Evolutionary conservation across 2,888 invertebrate genomes (phyloP), one percentile per base, ranked within the genome.

Genomic region (Callinectes sapidus): DNA sequence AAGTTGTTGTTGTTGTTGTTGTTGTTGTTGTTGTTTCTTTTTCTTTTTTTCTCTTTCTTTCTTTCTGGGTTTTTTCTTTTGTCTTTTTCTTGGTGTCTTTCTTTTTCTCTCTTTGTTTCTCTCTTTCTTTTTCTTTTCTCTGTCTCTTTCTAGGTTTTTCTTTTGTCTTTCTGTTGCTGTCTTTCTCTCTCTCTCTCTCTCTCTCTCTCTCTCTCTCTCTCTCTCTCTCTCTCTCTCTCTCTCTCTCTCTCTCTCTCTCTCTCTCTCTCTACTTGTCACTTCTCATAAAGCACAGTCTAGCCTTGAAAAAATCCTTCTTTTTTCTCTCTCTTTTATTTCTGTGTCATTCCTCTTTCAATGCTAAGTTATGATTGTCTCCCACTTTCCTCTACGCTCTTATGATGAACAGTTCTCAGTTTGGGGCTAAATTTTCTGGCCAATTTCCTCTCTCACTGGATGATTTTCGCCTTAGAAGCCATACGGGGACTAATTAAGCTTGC

Each of bases 201-300:
- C 61, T 32, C 89, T 66, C 89, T 89, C 89, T 61, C 89, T 89
- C 32, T 55, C 86, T 35, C 86, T 86, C 86, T 85, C 85, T 61
- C 61, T 61, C 61, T 61, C 61, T 61, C 61, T 61, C 61, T 61
- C 61, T 61, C 39, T 87, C 86, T 87, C 61, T 66, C 89, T 89
- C 61, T 89, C 89, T 66, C 89, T 89, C 61, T 89, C 89, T 89
- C 61, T 89, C 89, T 89, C 89, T 89, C 61, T 89, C 89, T 89
- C 89, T 89, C 89, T 89, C 89, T 89, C 66, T 66, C 89, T 66
- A 32, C 61, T 35, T 66, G 32, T 89, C 48, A 48, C 8, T 48
- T 48, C 48, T 48, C 48, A 48, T 48, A 48, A 48, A 48, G 48
- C 0, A 8, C 48, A 48, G 8, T 48, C 10, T 48, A 0, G 48